Base-by-base conservation (phyloP, 2,888 invertebrate species). In the Lordiphosa fenestrarum region DNA sequence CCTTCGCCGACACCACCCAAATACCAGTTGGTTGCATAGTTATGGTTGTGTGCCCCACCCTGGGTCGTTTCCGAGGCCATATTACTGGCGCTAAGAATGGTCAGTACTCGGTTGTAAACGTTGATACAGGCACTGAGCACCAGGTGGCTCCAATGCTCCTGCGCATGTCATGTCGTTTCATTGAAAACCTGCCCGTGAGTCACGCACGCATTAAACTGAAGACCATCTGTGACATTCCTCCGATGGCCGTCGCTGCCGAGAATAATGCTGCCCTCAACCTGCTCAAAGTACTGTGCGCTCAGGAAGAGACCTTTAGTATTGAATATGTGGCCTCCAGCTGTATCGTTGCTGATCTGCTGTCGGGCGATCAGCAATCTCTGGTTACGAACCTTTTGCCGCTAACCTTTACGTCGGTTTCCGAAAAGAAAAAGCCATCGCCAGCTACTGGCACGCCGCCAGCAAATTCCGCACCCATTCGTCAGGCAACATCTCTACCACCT, bases 161-260 rank as follows among this genome's bases (percentile, higher is more conserved):
- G 6, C 74, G 69, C 4, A 65, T 35, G 40, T 21, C 84, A 0
- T 81, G 77, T 5, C 44, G 40, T 1, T 81, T 80, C 36, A 10
- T 81, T 2, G 61, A 64, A 3, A 54, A 66, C 33, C 33, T 80
- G 23, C 78, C 78, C 0, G 56, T 77, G 1, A 56, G 56, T 30
- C 60, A 55, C 4, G 39, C 47, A n/a, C 53, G 49, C 1, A 55
- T 61, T 0, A 59, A 55, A 21, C 42, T 84, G 5, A 48, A 39
- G 9, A 60, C 30, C 4, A 38, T 84, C 2, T 48, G 52, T 25
- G 57, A 40, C 4, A 30, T 84, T 7, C 71, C 77, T 1, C 9
- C 48, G 3, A 10, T 5, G 5, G 58, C 42, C 2, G 52, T 7
- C 10, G 9, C 30, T 9, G 9, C 25, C 7, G 1, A 23, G 2